Conservation (phyloP, 2,888 invertebrate species). For the Eumerus sabulonum region DNA sequence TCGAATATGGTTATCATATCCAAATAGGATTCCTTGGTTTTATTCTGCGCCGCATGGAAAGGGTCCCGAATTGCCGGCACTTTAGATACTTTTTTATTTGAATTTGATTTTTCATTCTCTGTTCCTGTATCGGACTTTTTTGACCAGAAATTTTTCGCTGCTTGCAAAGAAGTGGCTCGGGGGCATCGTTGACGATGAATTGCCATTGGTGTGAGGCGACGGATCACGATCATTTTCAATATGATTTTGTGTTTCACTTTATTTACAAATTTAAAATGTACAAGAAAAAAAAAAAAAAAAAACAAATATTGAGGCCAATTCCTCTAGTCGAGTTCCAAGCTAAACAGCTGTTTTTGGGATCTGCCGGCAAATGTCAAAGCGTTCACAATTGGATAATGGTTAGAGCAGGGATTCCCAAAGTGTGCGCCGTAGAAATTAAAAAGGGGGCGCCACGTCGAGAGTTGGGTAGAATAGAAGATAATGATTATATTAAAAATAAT, state of each 20-base stretch:
- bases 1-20: constrained; percentile 88
- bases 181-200: constrained; percentile 23
- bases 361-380: constrained; percentile 22
- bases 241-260: not conserved
- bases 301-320: too few relatives aligned
- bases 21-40: constrained; percentile 83
- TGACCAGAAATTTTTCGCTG: constrained; percentile 42
- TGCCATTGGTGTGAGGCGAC: constrained; percentile 32
- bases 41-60: constrained; percentile 73
- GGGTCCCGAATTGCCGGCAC: constrained; percentile 75
- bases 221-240: constrained; percentile 42
- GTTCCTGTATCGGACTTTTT: constrained; percentile 31
- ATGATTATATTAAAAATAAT: too few relatives aligned
- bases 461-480: too few relatives aligned
- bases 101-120: not conserved
- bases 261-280: too few relatives aligned
- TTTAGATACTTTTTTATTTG: constrained; percentile 17
- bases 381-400: constrained; percentile 8
- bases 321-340: not conserved
- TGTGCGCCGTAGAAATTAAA: too few relatives aligned
- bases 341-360: constrained; percentile 27
- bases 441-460: too few relatives aligned
- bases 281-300: too few relatives aligned
- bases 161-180: constrained; percentile 1
- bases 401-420: not conserved